Conservation (phyloP, 2,113 vertebrate genomes). For the Leptobrachium ailaonicum region DNA sequence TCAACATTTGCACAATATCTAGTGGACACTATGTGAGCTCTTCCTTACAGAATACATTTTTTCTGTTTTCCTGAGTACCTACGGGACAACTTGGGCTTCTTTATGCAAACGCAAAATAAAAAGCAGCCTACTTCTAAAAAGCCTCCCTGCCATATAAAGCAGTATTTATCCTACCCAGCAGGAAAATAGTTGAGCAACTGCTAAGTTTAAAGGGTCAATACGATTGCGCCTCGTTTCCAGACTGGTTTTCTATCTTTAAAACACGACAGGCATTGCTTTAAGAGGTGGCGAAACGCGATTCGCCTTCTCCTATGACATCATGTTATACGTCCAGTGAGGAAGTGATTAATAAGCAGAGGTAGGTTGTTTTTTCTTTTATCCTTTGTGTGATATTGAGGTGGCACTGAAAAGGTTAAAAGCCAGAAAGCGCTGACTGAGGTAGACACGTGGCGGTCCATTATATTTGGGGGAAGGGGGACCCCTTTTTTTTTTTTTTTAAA, state of each 20-base stretch:
- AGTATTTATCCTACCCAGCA: background rate
- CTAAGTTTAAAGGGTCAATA: background rate
- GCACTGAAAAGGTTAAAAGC: background rate
- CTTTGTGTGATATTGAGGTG: background rate
- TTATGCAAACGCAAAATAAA: constrained; percentile 41
- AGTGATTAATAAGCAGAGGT: background rate
- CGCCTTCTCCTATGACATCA: too few relatives aligned
- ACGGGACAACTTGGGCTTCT: constrained; percentile 52
- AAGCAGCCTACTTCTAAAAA: background rate
- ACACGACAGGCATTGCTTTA: too few relatives aligned
- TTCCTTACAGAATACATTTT: background rate
- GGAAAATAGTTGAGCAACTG: background rate
- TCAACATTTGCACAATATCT: constrained; percentile 19
- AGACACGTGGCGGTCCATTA: background rate
- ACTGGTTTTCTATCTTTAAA: background rate
- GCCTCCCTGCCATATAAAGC: background rate
- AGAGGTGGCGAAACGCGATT: too few relatives aligned
- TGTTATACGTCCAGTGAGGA: too few relatives aligned
- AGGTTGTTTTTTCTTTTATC: background rate
- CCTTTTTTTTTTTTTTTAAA: too few relatives aligned
- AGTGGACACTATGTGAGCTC: constrained; percentile 17
- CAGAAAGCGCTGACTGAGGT: background rate
- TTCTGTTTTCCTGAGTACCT: constrained; percentile 51
- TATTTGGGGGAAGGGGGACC: too few relatives aligned
- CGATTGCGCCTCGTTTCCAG: background rate